Evolutionary conservation across 1,140 invertebrate genomes (phyloP).

Genomic region (Heliconius nattereri): DNA sequence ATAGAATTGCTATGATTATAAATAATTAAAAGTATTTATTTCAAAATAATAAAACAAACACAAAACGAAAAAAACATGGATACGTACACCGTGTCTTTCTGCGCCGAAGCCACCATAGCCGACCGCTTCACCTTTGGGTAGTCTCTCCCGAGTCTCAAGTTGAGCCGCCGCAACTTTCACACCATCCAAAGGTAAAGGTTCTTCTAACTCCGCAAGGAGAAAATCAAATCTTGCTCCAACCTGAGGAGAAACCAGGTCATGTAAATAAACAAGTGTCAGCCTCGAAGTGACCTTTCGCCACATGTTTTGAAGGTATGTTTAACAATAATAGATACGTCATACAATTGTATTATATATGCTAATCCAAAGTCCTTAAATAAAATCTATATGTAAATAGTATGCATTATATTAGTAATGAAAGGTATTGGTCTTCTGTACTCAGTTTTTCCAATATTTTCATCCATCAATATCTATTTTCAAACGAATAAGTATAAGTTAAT

Average conservation of each 20-base stretch:
- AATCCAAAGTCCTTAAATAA: neutral
- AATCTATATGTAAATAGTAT: neutral
- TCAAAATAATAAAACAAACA: neutral
- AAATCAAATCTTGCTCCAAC: constrained; percentile 71
- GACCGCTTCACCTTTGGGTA: constrained; percentile 44
- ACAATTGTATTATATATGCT: neutral
- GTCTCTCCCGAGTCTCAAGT: constrained; percentile 41
- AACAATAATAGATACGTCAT: neutral
- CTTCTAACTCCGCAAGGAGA: constrained; percentile 62
- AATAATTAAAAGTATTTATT: neutral
- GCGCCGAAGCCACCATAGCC: constrained; percentile 68
- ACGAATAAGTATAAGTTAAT: neutral
- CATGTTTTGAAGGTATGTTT: constrained; percentile 19
- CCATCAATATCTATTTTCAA: neutral
- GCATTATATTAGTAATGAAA: neutral
- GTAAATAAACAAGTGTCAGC: constrained; percentile 1
- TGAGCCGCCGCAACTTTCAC: constrained; percentile 53
- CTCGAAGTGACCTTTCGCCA: constrained; percentile 16
- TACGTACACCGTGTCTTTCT: constrained; percentile 61
- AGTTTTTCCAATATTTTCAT: neutral
- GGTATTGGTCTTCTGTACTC: neutral
- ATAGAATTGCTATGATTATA: neutral
- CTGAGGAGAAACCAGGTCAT: constrained; percentile 41
- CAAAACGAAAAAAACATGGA: neutral
- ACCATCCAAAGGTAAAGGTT: constrained; percentile 58